Base-by-base conservation (phyloP, 2,797 vertebrate genomes). In the Sebastes diploproa region DNA sequence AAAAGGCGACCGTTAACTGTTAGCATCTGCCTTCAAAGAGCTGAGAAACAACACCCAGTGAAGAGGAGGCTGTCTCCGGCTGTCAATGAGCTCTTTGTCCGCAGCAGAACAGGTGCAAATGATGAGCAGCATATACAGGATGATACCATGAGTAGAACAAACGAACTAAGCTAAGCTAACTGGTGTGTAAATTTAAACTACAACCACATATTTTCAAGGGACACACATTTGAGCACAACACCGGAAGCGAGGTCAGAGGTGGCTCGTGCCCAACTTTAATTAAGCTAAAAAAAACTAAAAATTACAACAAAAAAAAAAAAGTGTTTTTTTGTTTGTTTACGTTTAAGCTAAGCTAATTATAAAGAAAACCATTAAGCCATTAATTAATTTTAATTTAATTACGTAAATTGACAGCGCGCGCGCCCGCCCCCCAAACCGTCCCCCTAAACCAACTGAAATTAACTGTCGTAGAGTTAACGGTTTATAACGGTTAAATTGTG, bases 71-170 rank as follows among this genome's bases (percentile, higher is more conserved):
- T 9, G 25, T 20, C 56, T 16, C 27, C 34, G 25, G 65, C 42
- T 32, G 56, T 62, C 61, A 79, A 20, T 25, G 60, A 25, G 70
- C 9, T 1, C 78, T 73, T 73, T 79, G 75, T 86, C 29, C 20
- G 5, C 56, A n/a, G 50, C 65, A 46, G 42, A 7, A 62, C 79
- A 82, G 81, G 69, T 81, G 82, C 67, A 64, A 60, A 73, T 54
- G 66, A 83, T 23, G 67, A 80, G 29, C 3, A 52, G 20, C 9
- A 52, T 7, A 58, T 23, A 55, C 60, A n/a, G 67, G 22, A 25
- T 11, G 38, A 74, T 5, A 78, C 42, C 38, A 29, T 10, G 20
- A 58, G 34, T 0, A 23, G 13, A 14, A 14, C 8, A 23, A 1
- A 38, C 3, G 42, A 46, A 18, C 4, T 75, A 12, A 38, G n/a